These are phyloP conservation scores for Panthera uncia DNA, from an alignment of 2,113 vertebrate genomes.

Conservation along the genomic window DNA sequence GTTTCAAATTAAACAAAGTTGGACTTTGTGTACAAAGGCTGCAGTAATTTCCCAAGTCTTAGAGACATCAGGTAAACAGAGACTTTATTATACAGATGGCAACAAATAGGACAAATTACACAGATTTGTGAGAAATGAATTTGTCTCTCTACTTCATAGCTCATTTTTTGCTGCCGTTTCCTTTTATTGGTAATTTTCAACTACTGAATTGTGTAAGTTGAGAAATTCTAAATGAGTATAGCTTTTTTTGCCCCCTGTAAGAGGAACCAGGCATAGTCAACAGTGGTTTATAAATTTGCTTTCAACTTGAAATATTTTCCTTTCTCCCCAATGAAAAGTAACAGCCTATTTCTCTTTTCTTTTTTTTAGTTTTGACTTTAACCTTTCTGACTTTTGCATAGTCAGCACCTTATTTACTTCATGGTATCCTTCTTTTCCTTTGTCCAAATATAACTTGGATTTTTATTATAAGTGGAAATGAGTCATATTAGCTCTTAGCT, in stretches of 20 bases:
- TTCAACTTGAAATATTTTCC: background rate
- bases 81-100: slow-evolving; percentile 46
- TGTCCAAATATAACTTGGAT: background rate
- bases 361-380: slow-evolving; percentile 7
- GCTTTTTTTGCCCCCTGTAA: background rate
- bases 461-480: background rate
- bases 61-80: slow-evolving; percentile 67
- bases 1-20: slow-evolving; percentile 67
- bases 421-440: background rate
- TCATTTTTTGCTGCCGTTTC: background rate
- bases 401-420: background rate
- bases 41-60: slow-evolving; percentile 59
- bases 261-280: background rate
- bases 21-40: slow-evolving; percentile 48
- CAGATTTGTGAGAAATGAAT: background rate
- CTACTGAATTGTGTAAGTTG: background rate
- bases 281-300: background rate
- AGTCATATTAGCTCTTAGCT: background rate
- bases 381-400: background rate
- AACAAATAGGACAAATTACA: background rate
- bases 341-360: background rate
- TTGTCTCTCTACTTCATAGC: background rate
- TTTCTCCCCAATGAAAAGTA: background rate
- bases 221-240: background rate
- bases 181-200: background rate